Evolutionary conservation across 2,113 vertebrate genomes (phyloP), one percentile per base, ranked within the genome.

Genomic region (Pygoscelis antarcticus): DNA sequence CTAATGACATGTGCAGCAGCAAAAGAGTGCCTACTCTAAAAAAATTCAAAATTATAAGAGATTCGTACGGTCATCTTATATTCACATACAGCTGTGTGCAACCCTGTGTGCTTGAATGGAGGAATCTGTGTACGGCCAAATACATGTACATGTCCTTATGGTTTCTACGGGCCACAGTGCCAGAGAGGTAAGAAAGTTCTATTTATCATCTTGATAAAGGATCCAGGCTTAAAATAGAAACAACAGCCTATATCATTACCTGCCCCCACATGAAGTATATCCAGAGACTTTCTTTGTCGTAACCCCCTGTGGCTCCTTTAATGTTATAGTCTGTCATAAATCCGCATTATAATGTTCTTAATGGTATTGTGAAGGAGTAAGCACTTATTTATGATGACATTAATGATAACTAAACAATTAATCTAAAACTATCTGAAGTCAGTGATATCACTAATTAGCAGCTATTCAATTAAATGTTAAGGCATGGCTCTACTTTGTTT

Each of bases 51-150:
- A 23, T 47, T 18, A 10, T 26, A 64, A 64, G 38, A 87, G 23
- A 54, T 71, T 79, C 42, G 77, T 3, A 42, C 6, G 55, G 25
- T 66, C 66, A 9, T 44, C 51, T 57, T 25, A 2, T 15, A 7
- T 77, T 81, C 70, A 55, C 77, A 54, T n/a, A 23, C 95, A 99
- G 98, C 98, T 30, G 91, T 99, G 32, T 99, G 98, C 97, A 98
- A 90, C 36, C 98, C 98, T 2, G 96, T 98, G 88, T 99, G 98
- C 96, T 97, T 98, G 96, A 99, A 99, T 7, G 98, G 98, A 16
- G 99, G 99, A 19, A 42, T 95, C 60, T 99, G 99, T 29, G 96
- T 98, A 69, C 93, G 89, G 66, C 98, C 98, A 96, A 98, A 98
- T 58, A 26, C 27, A 25, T 99, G 99, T 91, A 98, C 95, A 0